phyloP scores from a whole-genome alignment of 2,113 vertebrate species.

The Glaucidium brasilianum region DNA sequence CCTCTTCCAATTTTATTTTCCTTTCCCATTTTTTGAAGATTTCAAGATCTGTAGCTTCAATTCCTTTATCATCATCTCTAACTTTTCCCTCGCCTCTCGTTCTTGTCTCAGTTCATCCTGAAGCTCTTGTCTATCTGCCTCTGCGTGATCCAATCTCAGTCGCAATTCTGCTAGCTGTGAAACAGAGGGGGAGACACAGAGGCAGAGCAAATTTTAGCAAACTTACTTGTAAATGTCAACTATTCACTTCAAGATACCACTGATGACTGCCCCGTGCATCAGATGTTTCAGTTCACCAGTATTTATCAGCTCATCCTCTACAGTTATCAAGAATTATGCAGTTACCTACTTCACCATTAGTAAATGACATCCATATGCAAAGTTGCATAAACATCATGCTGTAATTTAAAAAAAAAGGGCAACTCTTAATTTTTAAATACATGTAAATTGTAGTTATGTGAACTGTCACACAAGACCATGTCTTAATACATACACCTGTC shows the following conservation, averaged over 20 bases:
- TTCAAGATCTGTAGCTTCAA: constrained; percentile 91
- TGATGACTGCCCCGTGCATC: neutral
- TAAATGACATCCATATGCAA: neutral
- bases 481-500: neutral
- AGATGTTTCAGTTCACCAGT: neutral
- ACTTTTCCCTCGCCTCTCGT: constrained; percentile 89
- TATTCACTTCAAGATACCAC: neutral
- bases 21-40: constrained; percentile 73
- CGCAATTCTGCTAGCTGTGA: constrained; percentile 88
- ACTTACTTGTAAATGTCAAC: neutral
- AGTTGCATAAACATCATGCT: neutral
- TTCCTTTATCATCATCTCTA: constrained; percentile 90
- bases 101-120: constrained; percentile 92
- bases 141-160: constrained; percentile 88
- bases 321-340: neutral
- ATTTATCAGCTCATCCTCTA: neutral
- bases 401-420: neutral
- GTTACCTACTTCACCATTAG: neutral
- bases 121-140: constrained; percentile 92
- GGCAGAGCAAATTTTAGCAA: neutral
- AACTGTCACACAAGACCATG: neutral
- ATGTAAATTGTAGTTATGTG: neutral
- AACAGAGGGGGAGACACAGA: neutral
- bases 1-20: constrained; percentile 58
- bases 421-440: neutral